Base-by-base conservation (phyloP, 2,113 vertebrate genomes). In the Haplochromis burtoni region DNA sequence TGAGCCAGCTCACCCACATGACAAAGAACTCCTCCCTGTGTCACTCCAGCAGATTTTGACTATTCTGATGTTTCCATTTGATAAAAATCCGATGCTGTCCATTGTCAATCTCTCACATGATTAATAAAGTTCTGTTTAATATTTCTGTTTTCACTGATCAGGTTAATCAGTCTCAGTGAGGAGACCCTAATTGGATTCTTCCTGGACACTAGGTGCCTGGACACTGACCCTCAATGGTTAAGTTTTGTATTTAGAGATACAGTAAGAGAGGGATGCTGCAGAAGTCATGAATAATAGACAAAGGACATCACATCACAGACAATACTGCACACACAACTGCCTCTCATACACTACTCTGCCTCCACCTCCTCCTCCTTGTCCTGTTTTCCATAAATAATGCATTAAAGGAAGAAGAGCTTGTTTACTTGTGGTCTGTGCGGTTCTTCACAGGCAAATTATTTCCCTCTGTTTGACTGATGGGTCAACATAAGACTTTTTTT, bases 271-370 rank as follows among this genome's bases (percentile, higher is more conserved):
- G 88, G 91, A 94, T 87, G 91, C 90, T 87, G 83, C 80, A 87
- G 71, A 79, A 85, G 24, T 90, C 88, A 96, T 96, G 94, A 96
- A 96, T 96, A 96, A 96, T 94, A 94, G 94, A 96, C 94, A 96
- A 93, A 96, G 94, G 93, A 96, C 92, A 95, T 95, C 92, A 93
- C 80, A 94, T 51, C 42, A 78, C 73, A 78, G 93, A 91, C 89
- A 87, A 71, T 82, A 76, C 53, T 80, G 79, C 53, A 90, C 92
- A 93, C 92, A 89, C 83, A 90, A 78, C 42, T 76, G 51, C 49
- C 71, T 35, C 82, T 38, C 81, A 51, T 38, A 73, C 80, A 49
- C 66, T 26, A 63, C 51, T 33, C 82, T 57, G 21, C 68, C 78
- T 61, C 85, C 66, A 31, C 82, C 79, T 59, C 86, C 76, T 66